Conservation (phyloP, 1,140 invertebrate genomes). For the Antheraea mylitta region DNA sequence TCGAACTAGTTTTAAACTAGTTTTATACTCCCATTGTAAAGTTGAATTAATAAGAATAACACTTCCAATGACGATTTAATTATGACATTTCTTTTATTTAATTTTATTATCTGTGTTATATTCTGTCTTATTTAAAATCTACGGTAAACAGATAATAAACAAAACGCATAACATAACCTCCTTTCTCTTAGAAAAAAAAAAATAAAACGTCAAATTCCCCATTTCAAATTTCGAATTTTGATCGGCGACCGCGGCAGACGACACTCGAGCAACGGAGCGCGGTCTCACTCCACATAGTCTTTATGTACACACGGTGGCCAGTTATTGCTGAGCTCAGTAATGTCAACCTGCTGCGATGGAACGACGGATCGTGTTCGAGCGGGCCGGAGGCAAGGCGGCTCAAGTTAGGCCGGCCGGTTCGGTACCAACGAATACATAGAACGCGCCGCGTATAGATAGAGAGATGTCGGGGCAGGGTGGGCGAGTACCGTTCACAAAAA, state of each 20-base stretch:
- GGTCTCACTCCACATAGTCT: conserved; percentile 41
- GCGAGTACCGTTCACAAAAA: conserved; percentile 48
- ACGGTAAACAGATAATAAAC: background rate
- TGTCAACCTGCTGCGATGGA: conserved; percentile 31
- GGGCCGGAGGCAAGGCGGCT: conserved; percentile 36
- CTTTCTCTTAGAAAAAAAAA: background rate
- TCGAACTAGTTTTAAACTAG: too few species aligned
- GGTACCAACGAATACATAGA: conserved; percentile 56
- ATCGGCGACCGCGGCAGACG: conserved; percentile 71
- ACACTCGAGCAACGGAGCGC: conserved; percentile 66
- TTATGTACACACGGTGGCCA: conserved; percentile 59
- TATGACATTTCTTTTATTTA: too few species aligned
- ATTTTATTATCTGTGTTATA: too few species aligned
- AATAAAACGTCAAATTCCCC: conserved; percentile 57
- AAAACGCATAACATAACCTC: background rate
- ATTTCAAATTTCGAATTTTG: conserved; percentile 68
- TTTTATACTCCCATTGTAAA: too few species aligned
- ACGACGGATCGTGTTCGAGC: conserved; percentile 7
- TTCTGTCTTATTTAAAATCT: too few species aligned
- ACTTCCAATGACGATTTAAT: too few species aligned
- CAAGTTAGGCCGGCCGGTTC: conserved; percentile 41
- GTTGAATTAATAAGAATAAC: too few species aligned
- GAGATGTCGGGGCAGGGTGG: conserved; percentile 58
- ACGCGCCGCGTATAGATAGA: conserved; percentile 44
- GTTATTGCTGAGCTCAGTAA: conserved; percentile 39